Percentiles rank a stretch among this genome's conserved stretches.
Conservation (phyloP, 1,140 invertebrate species). For the Calosoma granatense region DNA sequence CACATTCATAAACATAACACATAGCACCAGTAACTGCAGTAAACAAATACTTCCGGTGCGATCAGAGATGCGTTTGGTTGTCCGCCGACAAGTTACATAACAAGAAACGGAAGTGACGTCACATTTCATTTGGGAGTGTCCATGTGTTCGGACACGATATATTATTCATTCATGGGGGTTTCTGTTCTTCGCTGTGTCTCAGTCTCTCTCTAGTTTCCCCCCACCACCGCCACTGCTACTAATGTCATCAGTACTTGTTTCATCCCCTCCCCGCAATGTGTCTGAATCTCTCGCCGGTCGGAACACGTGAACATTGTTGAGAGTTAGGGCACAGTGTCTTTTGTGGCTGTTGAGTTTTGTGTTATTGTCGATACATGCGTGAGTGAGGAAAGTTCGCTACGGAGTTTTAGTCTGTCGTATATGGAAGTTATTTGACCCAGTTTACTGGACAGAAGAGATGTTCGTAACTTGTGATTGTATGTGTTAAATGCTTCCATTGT, state of each 20-base stretch:
- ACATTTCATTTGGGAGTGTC: neutral
- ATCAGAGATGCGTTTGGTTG: neutral
- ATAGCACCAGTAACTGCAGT: neutral
- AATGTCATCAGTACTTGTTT: too few relatives aligned
- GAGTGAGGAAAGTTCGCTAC: neutral
- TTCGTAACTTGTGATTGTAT: neutral
- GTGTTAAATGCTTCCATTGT: too few relatives aligned
- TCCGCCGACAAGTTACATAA: neutral
- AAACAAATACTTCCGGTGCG: neutral
- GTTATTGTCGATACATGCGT: neutral
- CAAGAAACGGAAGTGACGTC: conserved; percentile 1
- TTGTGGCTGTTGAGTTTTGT: neutral
- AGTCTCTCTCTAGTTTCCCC: too few relatives aligned
- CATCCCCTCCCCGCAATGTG: too few relatives aligned
- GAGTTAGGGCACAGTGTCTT: neutral
- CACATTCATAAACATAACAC: too few relatives aligned
- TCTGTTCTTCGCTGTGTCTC: too few relatives aligned
- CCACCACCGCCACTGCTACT: too few relatives aligned
- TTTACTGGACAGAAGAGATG: neutral
- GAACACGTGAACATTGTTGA: neutral
- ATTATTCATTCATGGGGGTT: neutral
- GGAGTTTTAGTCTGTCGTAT: neutral
- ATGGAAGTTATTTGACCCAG: neutral
- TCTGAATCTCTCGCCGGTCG: neutral
- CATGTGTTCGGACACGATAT: neutral